Evolutionary conservation across 2,888 invertebrate genomes (phyloP), one percentile per base, ranked within the genome.

Genomic region (Cyclophora punctaria): DNA sequence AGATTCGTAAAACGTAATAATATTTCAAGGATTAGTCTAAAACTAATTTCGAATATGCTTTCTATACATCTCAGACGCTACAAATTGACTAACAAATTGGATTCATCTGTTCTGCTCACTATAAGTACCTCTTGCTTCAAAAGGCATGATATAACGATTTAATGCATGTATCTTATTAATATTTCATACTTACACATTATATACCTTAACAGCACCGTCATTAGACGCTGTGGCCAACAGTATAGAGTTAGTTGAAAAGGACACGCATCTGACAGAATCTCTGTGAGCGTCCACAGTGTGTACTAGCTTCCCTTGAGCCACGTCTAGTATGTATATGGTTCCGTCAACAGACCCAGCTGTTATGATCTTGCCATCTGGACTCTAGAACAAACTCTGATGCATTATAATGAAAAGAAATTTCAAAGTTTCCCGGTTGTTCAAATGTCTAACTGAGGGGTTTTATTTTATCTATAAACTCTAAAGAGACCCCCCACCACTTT

Each of bases 301-400:
- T 4, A 96, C 91, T 33, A 98, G 90, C 84, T 96, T 97, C 50
- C 95, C 95, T 64, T 89, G 84, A 0, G 93, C 91, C 34, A 97
- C 95, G 80, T 99, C 97, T 77, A 98, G 96, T 52, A 98, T 93
- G 68, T 96, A 96, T 7, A 98, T 95, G 55, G 96, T 94, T 2
- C 98, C 99, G 78, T 98, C 97, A 49, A 96, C 95, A 1, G 98
- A 95, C 5, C 98, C 98, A 69, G 96, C 95, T 0, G 98, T 98
- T 63, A 98, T 94, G 71, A 95, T 95, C 82, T 95, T 95, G 4
- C 96, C 96, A 89, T 98, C 95, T 0, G 95, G 95, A 85, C 98
- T 98, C 96, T 98, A 71, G 43, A 50, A 58, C 4, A 37, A 37
- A 37, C 20, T 20, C 20, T 20, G 20, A 20, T 20, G 20, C 20